phyloP scores from a whole-genome alignment of 2,113 vertebrate genomes.

The Mixornis gularis region DNA sequence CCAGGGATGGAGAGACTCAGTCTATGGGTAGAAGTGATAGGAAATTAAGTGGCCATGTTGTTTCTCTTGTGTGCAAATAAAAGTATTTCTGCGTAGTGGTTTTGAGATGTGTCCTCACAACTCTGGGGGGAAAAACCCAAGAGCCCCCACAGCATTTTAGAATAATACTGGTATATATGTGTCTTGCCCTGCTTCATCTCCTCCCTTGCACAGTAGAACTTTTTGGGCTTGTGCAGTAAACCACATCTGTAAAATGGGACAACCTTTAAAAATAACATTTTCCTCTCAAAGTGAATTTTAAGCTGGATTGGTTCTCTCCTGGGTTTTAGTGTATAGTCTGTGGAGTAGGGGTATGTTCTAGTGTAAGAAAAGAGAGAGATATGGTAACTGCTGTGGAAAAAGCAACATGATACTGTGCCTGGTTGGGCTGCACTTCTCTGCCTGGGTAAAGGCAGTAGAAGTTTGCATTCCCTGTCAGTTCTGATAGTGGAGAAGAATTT shows the following conservation, averaged over 20 bases:
- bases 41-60: fast-evolving
- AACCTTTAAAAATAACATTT: not conserved
- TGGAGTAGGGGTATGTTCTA: not conserved
- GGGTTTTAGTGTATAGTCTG: not conserved
- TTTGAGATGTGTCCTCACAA: not conserved
- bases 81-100: not conserved
- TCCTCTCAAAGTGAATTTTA: not conserved
- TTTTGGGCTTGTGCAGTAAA: not conserved
- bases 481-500: not conserved
- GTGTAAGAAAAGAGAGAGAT: not conserved
- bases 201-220: not conserved
- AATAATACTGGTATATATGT: not conserved
- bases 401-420: not conserved
- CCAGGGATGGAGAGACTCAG: not conserved
- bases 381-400: not conserved
- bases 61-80: not conserved
- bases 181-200: not conserved
- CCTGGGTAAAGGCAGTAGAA: not conserved
- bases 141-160: not conserved
- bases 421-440: not conserved
- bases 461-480: not conserved
- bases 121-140: fast-evolving
- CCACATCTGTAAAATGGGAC: not conserved
- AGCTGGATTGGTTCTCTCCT: not conserved
- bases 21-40: not conserved